Percentiles rank a stretch among this genome's conserved stretches.
These are phyloP conservation scores for Sinocyclocheilus grahami DNA, from an alignment of 2,113 vertebrate genomes.

Conservation along the genomic window DNA sequence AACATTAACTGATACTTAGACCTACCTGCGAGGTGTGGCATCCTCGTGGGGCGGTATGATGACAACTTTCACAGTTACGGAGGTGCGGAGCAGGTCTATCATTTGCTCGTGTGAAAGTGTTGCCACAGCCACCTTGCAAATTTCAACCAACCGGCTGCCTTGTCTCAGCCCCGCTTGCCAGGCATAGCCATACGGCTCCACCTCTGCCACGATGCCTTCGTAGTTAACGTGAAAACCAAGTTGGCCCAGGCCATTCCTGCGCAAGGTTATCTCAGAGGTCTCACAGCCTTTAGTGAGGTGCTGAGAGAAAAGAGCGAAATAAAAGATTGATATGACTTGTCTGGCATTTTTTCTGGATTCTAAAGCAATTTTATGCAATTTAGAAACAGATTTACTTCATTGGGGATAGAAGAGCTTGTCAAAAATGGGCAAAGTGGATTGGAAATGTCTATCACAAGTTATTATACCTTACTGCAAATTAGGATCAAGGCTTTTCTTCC, in stretches of 20 bases:
- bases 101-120: constrained; percentile 97
- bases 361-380: not conserved
- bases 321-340: not conserved
- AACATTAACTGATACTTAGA: not conserved
- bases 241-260: constrained; percentile 94
- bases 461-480: not conserved
- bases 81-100: constrained; percentile 96
- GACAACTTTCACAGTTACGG: constrained; percentile 91
- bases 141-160: constrained; percentile 95
- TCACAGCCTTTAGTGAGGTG: constrained; percentile 94
- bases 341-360: not conserved
- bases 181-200: constrained; percentile 95
- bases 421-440: not conserved
- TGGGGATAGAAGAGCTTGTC: not conserved
- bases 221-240: constrained; percentile 99
- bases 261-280: constrained; percentile 94
- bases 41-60: constrained; percentile 96
- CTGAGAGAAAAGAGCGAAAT: constrained; percentile 65
- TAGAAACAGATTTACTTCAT: no score
- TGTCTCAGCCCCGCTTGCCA: constrained; percentile 97
- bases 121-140: constrained; percentile 96
- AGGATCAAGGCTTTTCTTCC: not conserved
- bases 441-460: not conserved
- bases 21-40: constrained; percentile 93
- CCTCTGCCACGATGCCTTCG: constrained; percentile 97